A percentile compares a stretch with the other conserved stretches of the same genome.
Conservation (phyloP, 1,140 invertebrate genomes). For the Saccostrea echinata region DNA sequence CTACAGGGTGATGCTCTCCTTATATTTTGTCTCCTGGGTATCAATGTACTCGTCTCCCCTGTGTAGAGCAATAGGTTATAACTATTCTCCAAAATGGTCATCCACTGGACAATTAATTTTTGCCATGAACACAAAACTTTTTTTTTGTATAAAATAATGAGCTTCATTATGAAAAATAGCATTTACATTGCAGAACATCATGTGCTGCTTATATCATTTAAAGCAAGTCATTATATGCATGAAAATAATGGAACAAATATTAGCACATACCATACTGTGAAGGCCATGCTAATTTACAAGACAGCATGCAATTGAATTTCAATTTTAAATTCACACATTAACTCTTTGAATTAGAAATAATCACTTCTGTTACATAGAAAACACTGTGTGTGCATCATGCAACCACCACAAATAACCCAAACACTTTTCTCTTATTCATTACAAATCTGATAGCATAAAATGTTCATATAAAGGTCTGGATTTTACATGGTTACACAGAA, state of each 20-base stretch:
- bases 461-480: not conserved
- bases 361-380: not conserved
- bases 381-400: not conserved
- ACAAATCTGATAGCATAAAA: not conserved
- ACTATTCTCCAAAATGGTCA: no score
- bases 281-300: not conserved
- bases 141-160: no score
- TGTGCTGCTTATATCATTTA: no score
- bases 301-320: not conserved
- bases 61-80: no score
- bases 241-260: not conserved
- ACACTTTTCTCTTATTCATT: not conserved
- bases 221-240: not conserved
- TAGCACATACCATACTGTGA: not conserved
- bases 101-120: no score
- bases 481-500: not conserved
- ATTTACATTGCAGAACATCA: no score
- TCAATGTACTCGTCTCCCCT: no score
- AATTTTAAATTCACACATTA: not conserved
- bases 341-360: conserved; percentile 17
- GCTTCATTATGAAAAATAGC: no score
- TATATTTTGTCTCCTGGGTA: no score
- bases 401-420: conserved; percentile 5
- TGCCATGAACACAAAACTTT: no score
- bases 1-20: no score